A percentile compares a stretch with the other conserved stretches of the same genome.
Evolutionary conservation across 1,140 invertebrate species (phyloP).

Genomic region (Meloidogyne chitwoodi): DNA sequence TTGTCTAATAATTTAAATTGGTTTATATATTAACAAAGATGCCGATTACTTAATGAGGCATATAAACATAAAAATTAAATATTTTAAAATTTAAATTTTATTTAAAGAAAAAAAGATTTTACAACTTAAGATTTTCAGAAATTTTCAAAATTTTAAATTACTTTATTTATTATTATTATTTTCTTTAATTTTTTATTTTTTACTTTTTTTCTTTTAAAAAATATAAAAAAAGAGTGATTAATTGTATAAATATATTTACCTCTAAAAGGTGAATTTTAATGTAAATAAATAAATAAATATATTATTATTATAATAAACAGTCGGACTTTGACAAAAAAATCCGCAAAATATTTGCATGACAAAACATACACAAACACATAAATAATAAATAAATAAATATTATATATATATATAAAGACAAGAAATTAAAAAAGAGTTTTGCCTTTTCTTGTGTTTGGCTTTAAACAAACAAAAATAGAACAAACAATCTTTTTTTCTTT

Average conservation of each 20-base stretch:
- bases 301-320: too few relatives aligned
- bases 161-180: too few relatives aligned
- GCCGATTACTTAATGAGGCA: slow-evolving; percentile 1
- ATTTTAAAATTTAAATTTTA: too few relatives aligned
- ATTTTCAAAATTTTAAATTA: too few relatives aligned
- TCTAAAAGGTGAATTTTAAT: neutral
- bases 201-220: neutral
- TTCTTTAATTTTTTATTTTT: neutral
- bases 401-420: too few relatives aligned
- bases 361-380: neutral
- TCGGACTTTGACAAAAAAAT: neutral
- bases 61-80: neutral
- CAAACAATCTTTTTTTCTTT: neutral
- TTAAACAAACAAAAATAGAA: neutral
- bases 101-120: too few relatives aligned
- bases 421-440: too few relatives aligned
- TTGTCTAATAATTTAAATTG: slow-evolving; percentile 26
- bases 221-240: neutral
- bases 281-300: neutral
- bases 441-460: neutral
- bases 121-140: too few relatives aligned
- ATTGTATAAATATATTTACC: neutral
- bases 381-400: too few relatives aligned
- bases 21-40: too few relatives aligned
- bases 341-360: neutral